Evolutionary conservation across 2,113 vertebrate species (phyloP).

Genomic region (Mus spicilegus): DNA sequence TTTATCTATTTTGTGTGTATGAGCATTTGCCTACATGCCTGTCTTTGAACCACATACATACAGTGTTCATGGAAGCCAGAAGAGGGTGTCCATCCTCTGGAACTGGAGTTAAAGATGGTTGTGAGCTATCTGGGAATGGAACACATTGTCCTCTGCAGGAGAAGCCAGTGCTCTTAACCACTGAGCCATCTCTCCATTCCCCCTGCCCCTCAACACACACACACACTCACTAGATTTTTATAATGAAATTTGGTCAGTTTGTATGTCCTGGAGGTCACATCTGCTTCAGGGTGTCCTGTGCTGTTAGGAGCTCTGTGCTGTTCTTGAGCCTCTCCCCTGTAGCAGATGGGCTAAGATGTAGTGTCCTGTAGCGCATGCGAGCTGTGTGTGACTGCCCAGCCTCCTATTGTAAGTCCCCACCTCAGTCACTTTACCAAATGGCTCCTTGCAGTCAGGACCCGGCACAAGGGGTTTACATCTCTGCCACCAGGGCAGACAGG

Average conservation of each 20-base stretch:
- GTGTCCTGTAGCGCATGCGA: neutral
- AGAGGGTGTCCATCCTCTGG: neutral
- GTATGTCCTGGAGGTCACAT: neutral
- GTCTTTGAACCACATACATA: neutral
- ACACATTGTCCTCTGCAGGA: neutral
- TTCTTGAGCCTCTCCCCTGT: neutral
- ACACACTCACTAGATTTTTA: neutral
- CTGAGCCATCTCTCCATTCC: neutral
- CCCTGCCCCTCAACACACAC: too few species aligned
- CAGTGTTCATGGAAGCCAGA: neutral
- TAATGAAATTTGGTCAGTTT: neutral
- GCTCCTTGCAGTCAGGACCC: neutral
- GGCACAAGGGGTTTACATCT: rapidly evolving
- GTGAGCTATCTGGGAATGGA: neutral
- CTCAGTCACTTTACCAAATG: neutral
- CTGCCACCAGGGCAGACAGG: rapidly evolving
- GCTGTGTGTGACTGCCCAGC: neutral
- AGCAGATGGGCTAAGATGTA: neutral
- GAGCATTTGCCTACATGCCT: neutral
- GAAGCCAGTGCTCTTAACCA: neutral
- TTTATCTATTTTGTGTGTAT: neutral
- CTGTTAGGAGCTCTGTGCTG: rapidly evolving
- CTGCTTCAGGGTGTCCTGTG: rapidly evolving
- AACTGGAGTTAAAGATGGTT: neutral
- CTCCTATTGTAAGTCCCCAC: neutral